These are phyloP conservation scores for Epizoanthus illoricatus DNA, from an alignment of 92 coral and sea anemone genomes.

Conservation along the genomic window DNA sequence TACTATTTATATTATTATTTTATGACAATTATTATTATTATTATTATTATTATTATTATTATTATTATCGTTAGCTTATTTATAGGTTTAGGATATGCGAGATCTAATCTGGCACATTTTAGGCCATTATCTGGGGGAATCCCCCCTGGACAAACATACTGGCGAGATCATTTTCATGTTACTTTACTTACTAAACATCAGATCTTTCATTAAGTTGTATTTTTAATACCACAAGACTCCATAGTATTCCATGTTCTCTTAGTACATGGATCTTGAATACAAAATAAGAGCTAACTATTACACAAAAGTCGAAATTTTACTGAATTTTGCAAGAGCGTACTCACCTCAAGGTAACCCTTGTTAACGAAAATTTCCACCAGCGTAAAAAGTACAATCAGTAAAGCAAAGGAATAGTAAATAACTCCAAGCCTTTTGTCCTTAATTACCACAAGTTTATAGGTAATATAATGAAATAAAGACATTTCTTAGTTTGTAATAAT, in stretches of 20 bases:
- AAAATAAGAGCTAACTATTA: neutral
- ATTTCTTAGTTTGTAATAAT: conserved; percentile 3
- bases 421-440: conserved; percentile 86
- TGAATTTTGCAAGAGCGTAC: neutral
- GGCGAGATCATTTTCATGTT: no score
- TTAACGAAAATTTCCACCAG: conserved; percentile 76
- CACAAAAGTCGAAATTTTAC: no score
- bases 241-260: neutral
- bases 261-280: neutral
- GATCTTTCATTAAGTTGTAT: neutral
- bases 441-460: conserved; percentile 83
- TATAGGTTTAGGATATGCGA: no score
- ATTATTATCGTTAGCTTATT: no score
- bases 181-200: no score
- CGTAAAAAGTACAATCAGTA: conserved; percentile 68
- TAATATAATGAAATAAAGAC: conserved; percentile 88
- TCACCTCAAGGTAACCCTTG: conserved; percentile 93
- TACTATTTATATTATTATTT: no score
- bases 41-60: no score
- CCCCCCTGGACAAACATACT: no score
- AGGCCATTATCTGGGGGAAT: no score
- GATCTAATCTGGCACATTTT: no score
- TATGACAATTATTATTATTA: no score
- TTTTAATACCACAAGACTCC: neutral
- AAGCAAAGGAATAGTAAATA: conserved; percentile 76